Conservation (phyloP, 2,797 vertebrate genomes). For the Lepus townsendii region DNA sequence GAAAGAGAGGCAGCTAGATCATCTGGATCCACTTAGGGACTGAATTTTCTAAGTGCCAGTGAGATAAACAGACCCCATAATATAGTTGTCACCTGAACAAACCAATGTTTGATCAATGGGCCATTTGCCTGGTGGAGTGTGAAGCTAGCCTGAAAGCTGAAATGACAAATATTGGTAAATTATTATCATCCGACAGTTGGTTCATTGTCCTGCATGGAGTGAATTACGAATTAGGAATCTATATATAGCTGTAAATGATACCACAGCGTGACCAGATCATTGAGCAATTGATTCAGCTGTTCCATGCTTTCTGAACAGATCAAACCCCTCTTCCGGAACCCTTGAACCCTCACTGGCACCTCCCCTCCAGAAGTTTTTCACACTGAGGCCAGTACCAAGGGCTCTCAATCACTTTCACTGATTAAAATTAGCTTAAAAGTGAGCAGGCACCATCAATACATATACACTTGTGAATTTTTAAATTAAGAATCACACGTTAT, state of each 20-base stretch:
- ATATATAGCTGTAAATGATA: constrained; percentile 65
- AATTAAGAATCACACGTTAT: constrained; percentile 36
- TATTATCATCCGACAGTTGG: constrained; percentile 79
- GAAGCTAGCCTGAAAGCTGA: constrained; percentile 75
- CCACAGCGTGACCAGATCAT: constrained; percentile 68
- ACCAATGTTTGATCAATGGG: constrained; percentile 85
- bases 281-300: constrained; percentile 68
- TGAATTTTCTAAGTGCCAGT: constrained; percentile 81
- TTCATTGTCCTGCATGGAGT: constrained; percentile 67
- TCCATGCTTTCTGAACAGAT: constrained; percentile 59
- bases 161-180: constrained; percentile 84
- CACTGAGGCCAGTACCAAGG: neutral
- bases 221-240: constrained; percentile 77
- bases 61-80: constrained; percentile 83
- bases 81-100: constrained; percentile 85
- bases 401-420: neutral
- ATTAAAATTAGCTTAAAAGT: constrained; percentile 27
- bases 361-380: neutral
- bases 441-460: neutral
- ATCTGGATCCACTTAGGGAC: constrained; percentile 83
- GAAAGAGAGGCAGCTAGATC: constrained; percentile 31
- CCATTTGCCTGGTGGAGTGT: constrained; percentile 81
- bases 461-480: neutral
- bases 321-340: constrained; percentile 42
- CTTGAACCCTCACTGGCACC: neutral